Percentiles rank a stretch among this genome's conserved stretches.
phyloP scores from a whole-genome alignment of 2,888 invertebrate genomes.

The Diabrotica balteata region DNA sequence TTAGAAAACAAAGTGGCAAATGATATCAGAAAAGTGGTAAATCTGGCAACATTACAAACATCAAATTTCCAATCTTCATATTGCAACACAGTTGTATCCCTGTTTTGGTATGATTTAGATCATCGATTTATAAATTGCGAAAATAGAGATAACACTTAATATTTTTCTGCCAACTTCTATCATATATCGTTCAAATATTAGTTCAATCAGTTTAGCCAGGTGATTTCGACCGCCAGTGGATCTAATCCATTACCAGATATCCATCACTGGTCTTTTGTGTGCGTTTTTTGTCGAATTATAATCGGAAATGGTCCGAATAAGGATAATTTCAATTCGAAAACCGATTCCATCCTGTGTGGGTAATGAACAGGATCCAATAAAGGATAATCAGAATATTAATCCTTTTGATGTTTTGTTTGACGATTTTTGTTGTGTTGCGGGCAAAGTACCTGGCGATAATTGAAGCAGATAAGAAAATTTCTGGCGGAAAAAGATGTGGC shows the following conservation, averaged over 20 bases:
- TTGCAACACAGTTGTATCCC: too few species aligned
- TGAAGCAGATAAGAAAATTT: conserved; percentile 5
- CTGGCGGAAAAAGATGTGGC: not conserved
- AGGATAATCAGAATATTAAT: conserved; percentile 21
- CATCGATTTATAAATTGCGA: too few species aligned
- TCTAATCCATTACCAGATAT: conserved; percentile 30
- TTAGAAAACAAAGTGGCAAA: too few species aligned
- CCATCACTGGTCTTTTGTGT: conserved; percentile 19
- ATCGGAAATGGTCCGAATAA: conserved; percentile 11
- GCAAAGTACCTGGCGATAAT: conserved; percentile 4
- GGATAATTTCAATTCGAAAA: conserved; percentile 25
- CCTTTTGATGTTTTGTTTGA: conserved; percentile 25
- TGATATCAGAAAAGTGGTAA: too few species aligned
- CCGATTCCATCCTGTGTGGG: conserved; percentile 26
- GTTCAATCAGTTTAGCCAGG: too few species aligned
- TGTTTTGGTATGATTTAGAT: too few species aligned
- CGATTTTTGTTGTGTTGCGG: conserved; percentile 11
- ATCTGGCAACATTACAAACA: too few species aligned
- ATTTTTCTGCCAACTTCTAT: too few species aligned
- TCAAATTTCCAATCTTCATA: too few species aligned
- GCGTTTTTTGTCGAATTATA: conserved; percentile 23
- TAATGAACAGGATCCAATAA: conserved; percentile 32
- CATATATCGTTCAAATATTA: too few species aligned
- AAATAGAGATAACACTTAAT: too few species aligned
- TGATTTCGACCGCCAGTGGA: not conserved